phyloP scores from a whole-genome alignment of 1,140 invertebrate species.

The Hydropsyche tenuis region DNA sequence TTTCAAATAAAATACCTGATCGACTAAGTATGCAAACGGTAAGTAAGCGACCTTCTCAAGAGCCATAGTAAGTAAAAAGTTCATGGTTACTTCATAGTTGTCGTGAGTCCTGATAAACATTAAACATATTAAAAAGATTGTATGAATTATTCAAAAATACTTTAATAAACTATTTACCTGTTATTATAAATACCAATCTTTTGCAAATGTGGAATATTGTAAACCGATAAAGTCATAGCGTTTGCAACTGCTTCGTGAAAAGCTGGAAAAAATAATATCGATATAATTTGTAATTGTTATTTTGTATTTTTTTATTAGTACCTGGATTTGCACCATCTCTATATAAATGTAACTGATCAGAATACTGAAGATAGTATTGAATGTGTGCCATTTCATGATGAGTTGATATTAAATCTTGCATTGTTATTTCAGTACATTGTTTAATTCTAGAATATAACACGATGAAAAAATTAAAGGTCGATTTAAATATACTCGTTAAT shows the following conservation, averaged over 20 bases:
- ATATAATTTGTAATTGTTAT: too few relatives aligned
- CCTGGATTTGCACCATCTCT: slow-evolving; percentile 81
- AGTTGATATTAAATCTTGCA: slow-evolving; percentile 79
- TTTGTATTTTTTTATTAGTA: slow-evolving; percentile 50
- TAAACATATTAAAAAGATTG: neutral
- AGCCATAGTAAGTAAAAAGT: slow-evolving; percentile 82
- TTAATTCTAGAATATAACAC: slow-evolving; percentile 76
- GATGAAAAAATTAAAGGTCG: neutral
- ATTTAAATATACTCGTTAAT: neutral
- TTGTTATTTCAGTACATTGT: slow-evolving; percentile 84
- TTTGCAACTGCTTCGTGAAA: slow-evolving; percentile 92
- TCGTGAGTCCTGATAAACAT: slow-evolving; percentile 62
- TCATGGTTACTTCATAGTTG: slow-evolving; percentile 75
- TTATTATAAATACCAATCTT: slow-evolving; percentile 75
- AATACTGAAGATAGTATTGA: slow-evolving; percentile 84
- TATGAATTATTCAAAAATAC: slow-evolving; percentile 10
- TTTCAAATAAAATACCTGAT: slow-evolving; percentile 63
- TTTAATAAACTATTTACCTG: slow-evolving; percentile 54
- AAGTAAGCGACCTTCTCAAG: slow-evolving; percentile 83
- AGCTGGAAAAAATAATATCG: slow-evolving; percentile 60
- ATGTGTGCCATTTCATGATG: slow-evolving; percentile 90
- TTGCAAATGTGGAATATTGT: slow-evolving; percentile 75
- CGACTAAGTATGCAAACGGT: slow-evolving; percentile 78
- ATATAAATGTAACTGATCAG: slow-evolving; percentile 75
- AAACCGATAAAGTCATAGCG: slow-evolving; percentile 78